Conservation (phyloP, 2,888 invertebrate species). For the Andrena marginata region DNA sequence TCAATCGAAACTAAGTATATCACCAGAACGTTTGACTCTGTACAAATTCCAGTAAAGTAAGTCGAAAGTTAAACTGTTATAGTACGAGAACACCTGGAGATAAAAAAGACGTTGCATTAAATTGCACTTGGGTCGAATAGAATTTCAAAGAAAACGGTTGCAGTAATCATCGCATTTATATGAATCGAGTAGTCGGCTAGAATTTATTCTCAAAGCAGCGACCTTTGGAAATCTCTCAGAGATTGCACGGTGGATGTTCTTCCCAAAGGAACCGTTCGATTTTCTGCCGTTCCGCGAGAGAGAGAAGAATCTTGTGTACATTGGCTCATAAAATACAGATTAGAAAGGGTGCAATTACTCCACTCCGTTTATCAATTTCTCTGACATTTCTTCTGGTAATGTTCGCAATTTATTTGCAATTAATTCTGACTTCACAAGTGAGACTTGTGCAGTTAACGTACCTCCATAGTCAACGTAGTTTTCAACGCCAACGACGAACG, state of each 20-base stretch:
- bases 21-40: too few relatives aligned
- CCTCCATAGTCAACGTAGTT: slow-evolving; percentile 79
- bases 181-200: neutral
- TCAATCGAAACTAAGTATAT: too few relatives aligned
- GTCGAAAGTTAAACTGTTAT: too few relatives aligned
- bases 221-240: neutral
- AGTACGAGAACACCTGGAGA: too few relatives aligned
- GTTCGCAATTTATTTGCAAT: neutral
- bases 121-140: neutral
- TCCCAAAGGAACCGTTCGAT: neutral
- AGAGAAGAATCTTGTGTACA: neutral
- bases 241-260: neutral
- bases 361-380: neutral
- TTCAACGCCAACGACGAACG: slow-evolving; percentile 69
- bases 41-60: too few relatives aligned
- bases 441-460: slow-evolving; percentile 50
- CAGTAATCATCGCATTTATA: neutral
- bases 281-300: neutral
- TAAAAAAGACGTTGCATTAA: too few relatives aligned
- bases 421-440: neutral
- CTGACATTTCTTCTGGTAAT: neutral
- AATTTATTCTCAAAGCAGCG: neutral
- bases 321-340: neutral
- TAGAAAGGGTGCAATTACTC: neutral
- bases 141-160: neutral